Evolutionary conservation across 2,888 invertebrate genomes (phyloP), one percentile per base, ranked within the genome.

Genomic region (Plemyria rubiginata): DNA sequence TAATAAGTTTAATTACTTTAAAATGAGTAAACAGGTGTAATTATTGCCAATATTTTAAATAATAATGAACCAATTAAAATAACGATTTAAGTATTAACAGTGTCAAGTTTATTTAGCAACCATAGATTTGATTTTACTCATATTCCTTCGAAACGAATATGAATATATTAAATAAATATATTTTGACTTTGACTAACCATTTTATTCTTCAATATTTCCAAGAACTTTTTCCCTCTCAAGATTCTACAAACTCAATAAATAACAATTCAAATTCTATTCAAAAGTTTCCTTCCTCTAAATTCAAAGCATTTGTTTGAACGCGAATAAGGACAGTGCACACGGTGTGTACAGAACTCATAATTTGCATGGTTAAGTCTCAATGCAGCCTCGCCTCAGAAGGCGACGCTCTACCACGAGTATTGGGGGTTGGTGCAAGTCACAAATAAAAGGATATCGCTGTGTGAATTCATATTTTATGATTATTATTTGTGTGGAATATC

Each of bases 331-430:
- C 60, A 54, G 48, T 13, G 57, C 60, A 56, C 57, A 60, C 60
- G 49, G 36, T 65, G 70, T 71, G 66, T 72, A 67, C 68, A 38
- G 61, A 60, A 66, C 70, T 74, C 74, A 75, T 77, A 80, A 81
- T 80, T 80, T 81, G 80, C 79, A 78, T 80, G 76, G 76, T 75
- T 78, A 73, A 75, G 70, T 70, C 71, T 78, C 76, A 76, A 76
- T 78, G 77, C 74, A 49, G 51, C n/a, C 32, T 53, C 32, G 54
- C 46, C 66, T 69, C 62, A 56, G 46, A 55, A 67, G 58, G 62
- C 69, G 63, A 65, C 66, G 66, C 46, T 22, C 46, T n/a, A 46
- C 49, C 46, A 49, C 51, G 54, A 54, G 53, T 36, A 43, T 54
- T 15, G 40, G 22, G 51, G 43, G 49, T 8, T 66, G 72, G 70